Evolutionary conservation across 2,113 vertebrate genomes (phyloP), one percentile per base, ranked within the genome.

Genomic region (Andinoacara biseriatus): DNA sequence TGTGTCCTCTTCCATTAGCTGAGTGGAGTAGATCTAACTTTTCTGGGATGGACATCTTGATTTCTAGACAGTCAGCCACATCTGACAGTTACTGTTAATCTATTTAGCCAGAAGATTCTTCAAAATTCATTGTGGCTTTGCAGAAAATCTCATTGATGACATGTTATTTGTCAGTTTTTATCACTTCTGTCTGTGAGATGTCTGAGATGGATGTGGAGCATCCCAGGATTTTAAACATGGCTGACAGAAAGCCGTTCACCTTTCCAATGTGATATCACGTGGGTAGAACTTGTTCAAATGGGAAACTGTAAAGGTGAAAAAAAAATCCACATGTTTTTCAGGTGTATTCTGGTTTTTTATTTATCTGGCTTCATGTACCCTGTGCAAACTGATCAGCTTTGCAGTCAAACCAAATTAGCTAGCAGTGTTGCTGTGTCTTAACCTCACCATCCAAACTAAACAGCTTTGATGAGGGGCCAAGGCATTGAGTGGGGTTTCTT

Each of bases 51-150:
- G 40, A 85, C 22, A 11, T 40, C 8, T 46, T 69, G 82, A 82
- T 80, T 56, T 40, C 61, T 61, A 17, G 43, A 57, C 76, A 65
- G 57, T 85, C 82, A 69, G 22, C 29, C 26, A 83, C 79, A 61
- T 31, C 24, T 78, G 62, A 58, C 59, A 81, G 78, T 65, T 46
- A 58, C 54, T 29, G 40, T 10, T 81, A 74, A 81, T 38, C 13
- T 22, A 46, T 65, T 72, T 26, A 77, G 6, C 33, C 61, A 40
- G 56, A 29, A 59, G 5, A 17, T 20, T 65, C 35, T 31, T 81
- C 59, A 46, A 78, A 86, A 58, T 38, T 78, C 10, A 59, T 49
- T 67, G 57, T n/a, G 49, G 56, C 74, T 43, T 35, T 22, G 58
- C 61, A 77, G n/a, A 18, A 62, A 58, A 75, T 58, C 46, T 58